Conservation (phyloP, 30 jellyfish, hydroid and myxozoan genomes). For the Catostylus mosaicus region DNA sequence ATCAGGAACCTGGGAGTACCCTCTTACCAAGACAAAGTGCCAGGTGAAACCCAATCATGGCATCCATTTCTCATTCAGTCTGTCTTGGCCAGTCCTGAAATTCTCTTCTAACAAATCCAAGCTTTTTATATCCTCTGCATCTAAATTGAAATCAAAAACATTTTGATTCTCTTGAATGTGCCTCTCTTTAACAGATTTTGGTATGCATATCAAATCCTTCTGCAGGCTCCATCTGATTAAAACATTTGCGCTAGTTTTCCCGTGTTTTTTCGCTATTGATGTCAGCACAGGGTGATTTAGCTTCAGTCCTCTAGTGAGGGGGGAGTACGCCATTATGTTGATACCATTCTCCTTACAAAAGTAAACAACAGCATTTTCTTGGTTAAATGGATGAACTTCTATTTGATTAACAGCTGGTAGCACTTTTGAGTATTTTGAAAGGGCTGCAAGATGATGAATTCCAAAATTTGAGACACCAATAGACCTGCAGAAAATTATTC, state of each 20-base stretch:
- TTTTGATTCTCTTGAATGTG: constrained; percentile 55
- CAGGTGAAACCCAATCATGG: no score
- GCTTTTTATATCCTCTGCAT: constrained; percentile 46
- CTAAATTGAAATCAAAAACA: constrained; percentile 66
- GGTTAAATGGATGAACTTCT: constrained; percentile 77
- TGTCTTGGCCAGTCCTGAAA: constrained; percentile 66
- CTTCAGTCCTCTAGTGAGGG: constrained; percentile 67
- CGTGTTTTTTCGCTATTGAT: constrained; percentile 46
- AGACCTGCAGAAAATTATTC: constrained; percentile 18
- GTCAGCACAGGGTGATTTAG: constrained; percentile 47
- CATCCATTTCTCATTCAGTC: constrained; percentile 52
- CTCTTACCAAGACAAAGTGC: no score
- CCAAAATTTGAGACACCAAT: constrained; percentile 85
- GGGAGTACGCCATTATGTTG: constrained; percentile 76
- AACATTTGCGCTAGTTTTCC: constrained; percentile 52
- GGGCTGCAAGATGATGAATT: constrained; percentile 44
- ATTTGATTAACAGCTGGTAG: constrained; percentile 74
- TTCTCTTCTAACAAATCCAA: constrained; percentile 48
- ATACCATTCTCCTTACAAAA: constrained; percentile 53
- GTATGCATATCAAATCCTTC: constrained; percentile 62
- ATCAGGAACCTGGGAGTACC: no score
- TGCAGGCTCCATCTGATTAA: constrained; percentile 76
- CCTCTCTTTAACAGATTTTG: constrained; percentile 60
- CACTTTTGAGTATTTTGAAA: constrained; percentile 37
- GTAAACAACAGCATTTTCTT: constrained; percentile 56